Conservation (phyloP, 2,797 vertebrate genomes). For the Novumbra hubbsi region DNA sequence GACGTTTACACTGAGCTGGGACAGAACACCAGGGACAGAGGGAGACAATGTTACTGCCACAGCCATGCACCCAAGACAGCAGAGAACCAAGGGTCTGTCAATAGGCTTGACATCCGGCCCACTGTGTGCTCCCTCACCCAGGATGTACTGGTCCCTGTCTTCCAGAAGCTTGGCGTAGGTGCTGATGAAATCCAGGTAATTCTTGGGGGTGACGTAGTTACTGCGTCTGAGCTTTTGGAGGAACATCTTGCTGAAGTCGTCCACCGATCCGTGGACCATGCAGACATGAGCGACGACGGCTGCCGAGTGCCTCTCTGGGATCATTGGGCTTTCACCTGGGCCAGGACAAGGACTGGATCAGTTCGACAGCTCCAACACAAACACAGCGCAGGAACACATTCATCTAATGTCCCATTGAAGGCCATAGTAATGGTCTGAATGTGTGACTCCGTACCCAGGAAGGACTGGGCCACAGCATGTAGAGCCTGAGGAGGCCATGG, state of each 20-base stretch:
- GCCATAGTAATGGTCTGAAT: neutral
- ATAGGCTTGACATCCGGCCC: neutral
- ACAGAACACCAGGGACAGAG: slow-evolving; percentile 11
- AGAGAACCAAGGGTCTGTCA: neutral
- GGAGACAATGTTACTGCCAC: slow-evolving; percentile 8
- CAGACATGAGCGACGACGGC: slow-evolving; percentile 84
- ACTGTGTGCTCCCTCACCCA: slow-evolving; percentile 67
- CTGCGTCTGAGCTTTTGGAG: slow-evolving; percentile 87
- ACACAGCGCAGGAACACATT: neutral
- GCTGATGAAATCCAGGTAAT: slow-evolving; percentile 91
- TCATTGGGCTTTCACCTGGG: slow-evolving; percentile 78
- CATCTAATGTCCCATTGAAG: neutral
- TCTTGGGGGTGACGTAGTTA: slow-evolving; percentile 95
- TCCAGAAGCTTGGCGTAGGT: slow-evolving; percentile 84
- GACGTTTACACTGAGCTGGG: slow-evolving; percentile 86
- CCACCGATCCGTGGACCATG: slow-evolving; percentile 87
- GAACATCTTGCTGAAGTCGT: slow-evolving; percentile 83
- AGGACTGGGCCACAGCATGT: slow-evolving; percentile 87
- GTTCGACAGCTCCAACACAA: neutral
- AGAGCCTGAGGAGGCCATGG: slow-evolving; percentile 94
- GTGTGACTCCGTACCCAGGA: slow-evolving; percentile 80
- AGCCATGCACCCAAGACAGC: neutral
- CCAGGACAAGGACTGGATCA: slow-evolving; percentile 2
- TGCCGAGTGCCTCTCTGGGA: slow-evolving; percentile 69
- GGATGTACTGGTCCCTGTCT: slow-evolving; percentile 86